Conservation (phyloP, 2,113 vertebrate genomes). For the Corythaixoides concolor region DNA sequence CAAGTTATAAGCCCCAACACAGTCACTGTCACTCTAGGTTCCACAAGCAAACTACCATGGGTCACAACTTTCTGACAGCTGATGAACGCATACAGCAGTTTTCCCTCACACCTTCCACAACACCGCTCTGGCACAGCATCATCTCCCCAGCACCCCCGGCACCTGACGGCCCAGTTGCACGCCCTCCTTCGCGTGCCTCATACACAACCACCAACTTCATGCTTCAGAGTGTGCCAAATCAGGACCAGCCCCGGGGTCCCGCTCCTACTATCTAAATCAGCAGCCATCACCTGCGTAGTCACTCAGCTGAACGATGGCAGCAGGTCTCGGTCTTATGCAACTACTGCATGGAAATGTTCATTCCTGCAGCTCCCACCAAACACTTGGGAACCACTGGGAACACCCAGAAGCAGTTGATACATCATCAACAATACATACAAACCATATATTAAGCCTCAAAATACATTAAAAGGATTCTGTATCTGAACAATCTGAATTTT, state of each 20-base stretch:
- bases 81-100: fast-evolving
- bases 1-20: not conserved
- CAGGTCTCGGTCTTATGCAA: not conserved
- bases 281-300: not conserved
- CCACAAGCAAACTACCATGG: not conserved
- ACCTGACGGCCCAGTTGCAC: fast-evolving
- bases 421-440: not conserved
- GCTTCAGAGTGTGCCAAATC: not conserved
- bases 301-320: not conserved
- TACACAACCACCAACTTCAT: fast-evolving
- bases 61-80: not conserved
- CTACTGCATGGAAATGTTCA: not conserved
- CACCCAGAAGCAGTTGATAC: not conserved
- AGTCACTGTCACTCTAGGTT: not conserved
- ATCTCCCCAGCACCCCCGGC: not conserved
- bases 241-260: not conserved
- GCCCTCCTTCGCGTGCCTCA: not conserved
- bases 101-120: not conserved
- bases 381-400: not conserved
- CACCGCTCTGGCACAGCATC: not conserved
- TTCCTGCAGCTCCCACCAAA: not conserved
- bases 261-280: not conserved
- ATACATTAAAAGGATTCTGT: not conserved
- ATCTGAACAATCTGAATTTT: not conserved
- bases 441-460: not conserved